Evolutionary conservation across 2,888 invertebrate species (phyloP).

Genomic region (Xanthorhoe designata): DNA sequence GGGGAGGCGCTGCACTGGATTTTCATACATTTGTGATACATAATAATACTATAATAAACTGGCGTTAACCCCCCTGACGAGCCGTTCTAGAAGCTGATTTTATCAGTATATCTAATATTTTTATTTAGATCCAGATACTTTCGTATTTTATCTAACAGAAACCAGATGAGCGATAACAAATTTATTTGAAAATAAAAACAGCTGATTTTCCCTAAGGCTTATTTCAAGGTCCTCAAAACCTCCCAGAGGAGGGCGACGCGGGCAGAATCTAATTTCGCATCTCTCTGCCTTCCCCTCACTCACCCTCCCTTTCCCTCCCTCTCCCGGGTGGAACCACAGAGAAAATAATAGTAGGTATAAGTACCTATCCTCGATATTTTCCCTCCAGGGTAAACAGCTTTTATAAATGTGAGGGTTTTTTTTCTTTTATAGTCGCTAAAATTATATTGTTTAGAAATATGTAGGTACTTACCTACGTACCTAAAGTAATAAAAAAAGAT

Average conservation of each 20-base stretch:
- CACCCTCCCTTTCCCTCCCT: not conserved
- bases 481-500: no score
- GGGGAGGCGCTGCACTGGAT: no score
- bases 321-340: not conserved
- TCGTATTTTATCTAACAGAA: not conserved
- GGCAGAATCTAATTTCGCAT: slow-evolving; percentile 53
- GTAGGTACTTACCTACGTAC: not conserved
- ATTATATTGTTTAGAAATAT: not conserved
- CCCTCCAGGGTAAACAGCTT: slow-evolving; percentile 7
- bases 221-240: slow-evolving; percentile 69
- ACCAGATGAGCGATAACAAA: slow-evolving; percentile 7
- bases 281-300: slow-evolving; percentile 25
- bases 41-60: no score
- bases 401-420: slow-evolving; percentile 9
- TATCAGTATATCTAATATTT: no score
- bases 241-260: slow-evolving; percentile 39
- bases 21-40: no score
- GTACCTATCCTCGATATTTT: slow-evolving; percentile 17
- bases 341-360: not conserved
- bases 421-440: not conserved
- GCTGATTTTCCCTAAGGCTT: slow-evolving; percentile 67
- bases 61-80: no score
- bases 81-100: no score
- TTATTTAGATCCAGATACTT: not conserved
- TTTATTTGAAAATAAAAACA: slow-evolving; percentile 58